A percentile compares a stretch with the other conserved stretches of the same genome.
Evolutionary conservation across 1,140 invertebrate genomes (phyloP).

Genomic region (Eciton burchellii): DNA sequence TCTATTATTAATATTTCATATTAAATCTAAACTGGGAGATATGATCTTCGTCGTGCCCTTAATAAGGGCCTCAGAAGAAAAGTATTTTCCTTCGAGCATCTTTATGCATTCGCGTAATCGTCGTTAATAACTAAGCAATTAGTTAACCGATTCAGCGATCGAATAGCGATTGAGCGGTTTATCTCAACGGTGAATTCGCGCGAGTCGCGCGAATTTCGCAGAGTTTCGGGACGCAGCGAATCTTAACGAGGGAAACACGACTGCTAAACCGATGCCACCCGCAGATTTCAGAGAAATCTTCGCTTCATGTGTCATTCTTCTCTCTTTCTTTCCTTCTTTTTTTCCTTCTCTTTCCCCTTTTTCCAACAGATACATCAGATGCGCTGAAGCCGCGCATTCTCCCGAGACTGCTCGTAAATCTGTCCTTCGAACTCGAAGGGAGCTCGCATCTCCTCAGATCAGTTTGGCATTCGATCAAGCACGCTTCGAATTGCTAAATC

Average conservation of each 20-base stretch:
- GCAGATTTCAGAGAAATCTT: neutral
- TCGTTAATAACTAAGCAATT: neutral
- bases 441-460: slow-evolving; percentile 5
- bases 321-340: too few species aligned
- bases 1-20: slow-evolving; percentile 24
- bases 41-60: neutral
- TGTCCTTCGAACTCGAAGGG: slow-evolving; percentile 22
- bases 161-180: slow-evolving; percentile 12
- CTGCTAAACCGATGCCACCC: slow-evolving; percentile 18
- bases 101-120: slow-evolving; percentile 34
- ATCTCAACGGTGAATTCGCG: slow-evolving; percentile 13
- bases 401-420: neutral
- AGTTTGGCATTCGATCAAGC: slow-evolving; percentile 11
- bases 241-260: neutral
- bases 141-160: neutral
- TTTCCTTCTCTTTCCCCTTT: too few species aligned
- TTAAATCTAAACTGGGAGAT: slow-evolving; percentile 4
- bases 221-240: neutral
- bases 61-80: neutral
- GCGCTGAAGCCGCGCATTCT: neutral
- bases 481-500: slow-evolving; percentile 26
- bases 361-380: too few species aligned
- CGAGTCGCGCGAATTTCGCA: neutral
- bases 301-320: neutral
- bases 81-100: slow-evolving; percentile 8